Evolutionary conservation across 2,113 vertebrate species (phyloP).

Genomic region (Bubo blakistoni): DNA sequence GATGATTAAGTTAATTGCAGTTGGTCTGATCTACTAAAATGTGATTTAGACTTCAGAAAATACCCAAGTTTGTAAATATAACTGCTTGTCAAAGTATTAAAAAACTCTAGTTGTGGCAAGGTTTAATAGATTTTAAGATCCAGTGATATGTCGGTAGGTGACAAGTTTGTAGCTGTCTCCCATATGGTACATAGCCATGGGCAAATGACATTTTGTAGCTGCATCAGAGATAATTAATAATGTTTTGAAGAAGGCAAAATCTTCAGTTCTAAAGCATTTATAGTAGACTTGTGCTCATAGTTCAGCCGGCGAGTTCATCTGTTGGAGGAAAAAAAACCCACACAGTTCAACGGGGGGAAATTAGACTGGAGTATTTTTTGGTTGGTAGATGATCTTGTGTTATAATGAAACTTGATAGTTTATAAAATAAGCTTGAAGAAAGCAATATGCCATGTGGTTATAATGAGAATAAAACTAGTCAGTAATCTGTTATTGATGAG

Average conservation of each 20-base stretch:
- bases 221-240: neutral
- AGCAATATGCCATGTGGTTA: neutral
- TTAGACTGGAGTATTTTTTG: neutral
- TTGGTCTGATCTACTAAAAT: neutral
- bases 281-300: neutral
- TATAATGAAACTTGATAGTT: neutral
- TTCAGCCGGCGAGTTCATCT: neutral
- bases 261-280: neutral
- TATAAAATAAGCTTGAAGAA: neutral
- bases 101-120: neutral
- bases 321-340: fast-evolving
- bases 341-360: neutral
- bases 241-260: neutral
- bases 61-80: neutral
- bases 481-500: neutral
- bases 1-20: neutral
- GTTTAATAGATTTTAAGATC: neutral
- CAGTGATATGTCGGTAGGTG: neutral
- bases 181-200: neutral
- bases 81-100: neutral
- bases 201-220: neutral
- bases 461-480: neutral
- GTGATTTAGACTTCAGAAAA: neutral
- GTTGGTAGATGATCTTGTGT: neutral
- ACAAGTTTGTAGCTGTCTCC: neutral